Percentiles rank a stretch among this genome's conserved stretches.
phyloP scores from a whole-genome alignment of 2,113 vertebrate species.

The Sterna hirundo region DNA sequence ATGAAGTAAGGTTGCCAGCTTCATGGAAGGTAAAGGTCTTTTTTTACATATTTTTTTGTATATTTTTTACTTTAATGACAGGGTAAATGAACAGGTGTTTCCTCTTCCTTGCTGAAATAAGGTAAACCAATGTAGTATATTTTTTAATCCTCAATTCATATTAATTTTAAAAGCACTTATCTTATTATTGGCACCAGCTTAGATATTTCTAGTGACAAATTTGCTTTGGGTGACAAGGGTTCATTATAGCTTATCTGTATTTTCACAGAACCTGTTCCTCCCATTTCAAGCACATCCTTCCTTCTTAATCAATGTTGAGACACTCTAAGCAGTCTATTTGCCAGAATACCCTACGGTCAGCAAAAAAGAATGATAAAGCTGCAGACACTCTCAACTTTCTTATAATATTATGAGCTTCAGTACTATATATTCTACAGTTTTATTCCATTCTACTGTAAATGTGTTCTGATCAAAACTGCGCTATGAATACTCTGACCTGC shows the following conservation, averaged over 20 bases:
- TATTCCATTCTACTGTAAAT: background rate
- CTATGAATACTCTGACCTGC: background rate
- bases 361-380: background rate
- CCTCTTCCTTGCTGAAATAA: background rate
- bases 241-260: background rate
- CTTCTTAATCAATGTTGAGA: background rate
- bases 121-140: background rate
- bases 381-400: background rate
- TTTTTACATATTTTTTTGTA: background rate
- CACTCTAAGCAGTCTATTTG: background rate
- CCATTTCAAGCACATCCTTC: background rate
- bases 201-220: background rate
- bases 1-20: background rate
- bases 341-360: background rate
- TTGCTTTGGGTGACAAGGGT: fast-evolving
- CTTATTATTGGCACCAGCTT: background rate
- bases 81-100: background rate
- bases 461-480: background rate
- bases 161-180: background rate
- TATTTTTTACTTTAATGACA: background rate
- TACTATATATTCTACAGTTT: too few species aligned
- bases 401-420: too few species aligned
- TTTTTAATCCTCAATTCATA: background rate
- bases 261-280: background rate
- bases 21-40: background rate